Evolutionary conservation across 2,797 vertebrate genomes (phyloP).

Genomic region (Melanotaenia parkinsoni): DNA sequence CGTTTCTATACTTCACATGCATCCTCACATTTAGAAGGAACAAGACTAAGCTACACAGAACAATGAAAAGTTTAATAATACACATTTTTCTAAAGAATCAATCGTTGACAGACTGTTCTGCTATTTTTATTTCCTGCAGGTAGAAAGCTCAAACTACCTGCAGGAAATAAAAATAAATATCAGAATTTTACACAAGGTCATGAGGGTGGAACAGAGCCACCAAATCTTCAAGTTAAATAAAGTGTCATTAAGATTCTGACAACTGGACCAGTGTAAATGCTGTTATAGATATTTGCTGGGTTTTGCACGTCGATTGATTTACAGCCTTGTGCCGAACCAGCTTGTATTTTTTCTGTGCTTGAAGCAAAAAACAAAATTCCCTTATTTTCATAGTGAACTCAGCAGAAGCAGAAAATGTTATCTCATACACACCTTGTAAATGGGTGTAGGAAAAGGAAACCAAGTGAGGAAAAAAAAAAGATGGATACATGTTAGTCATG

Average conservation of each 20-base stretch:
- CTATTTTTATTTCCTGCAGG: too few species aligned
- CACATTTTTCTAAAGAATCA: background rate
- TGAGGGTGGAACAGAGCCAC: too few species aligned
- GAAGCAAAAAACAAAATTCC: slow-evolving; percentile 3
- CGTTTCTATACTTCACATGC: slow-evolving; percentile 46
- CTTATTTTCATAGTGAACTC: background rate
- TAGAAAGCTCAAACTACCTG: background rate
- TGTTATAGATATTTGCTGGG: background rate
- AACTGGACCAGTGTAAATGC: background rate
- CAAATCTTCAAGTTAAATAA: background rate
- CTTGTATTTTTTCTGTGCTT: background rate
- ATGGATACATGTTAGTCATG: background rate
- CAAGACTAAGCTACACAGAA: background rate
- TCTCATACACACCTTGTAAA: background rate
- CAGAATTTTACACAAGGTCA: background rate
- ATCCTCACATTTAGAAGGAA: slow-evolving; percentile 12
- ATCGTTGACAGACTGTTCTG: background rate
- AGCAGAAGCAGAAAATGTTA: background rate
- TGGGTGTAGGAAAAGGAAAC: background rate
- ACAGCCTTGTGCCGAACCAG: background rate
- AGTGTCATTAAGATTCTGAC: background rate
- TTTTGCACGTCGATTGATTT: background rate
- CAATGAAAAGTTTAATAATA: background rate
- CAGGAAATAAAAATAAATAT: background rate
- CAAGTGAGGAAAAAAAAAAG: background rate